These are phyloP conservation scores for Pammene fasciana DNA, from an alignment of 2,888 invertebrate genomes.

Conservation along the genomic window DNA sequence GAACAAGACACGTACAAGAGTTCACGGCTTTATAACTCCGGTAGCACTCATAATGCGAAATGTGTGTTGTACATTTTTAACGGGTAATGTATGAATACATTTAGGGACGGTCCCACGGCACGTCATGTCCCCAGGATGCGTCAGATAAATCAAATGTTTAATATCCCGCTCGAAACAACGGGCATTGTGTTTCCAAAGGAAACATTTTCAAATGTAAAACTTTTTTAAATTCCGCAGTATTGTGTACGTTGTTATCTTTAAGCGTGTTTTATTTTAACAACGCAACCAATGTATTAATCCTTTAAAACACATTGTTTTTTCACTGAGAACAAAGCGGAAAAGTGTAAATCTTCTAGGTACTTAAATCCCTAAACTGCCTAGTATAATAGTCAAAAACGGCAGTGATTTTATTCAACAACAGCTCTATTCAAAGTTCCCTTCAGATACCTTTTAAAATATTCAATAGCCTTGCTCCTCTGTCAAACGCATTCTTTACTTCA, in stretches of 20 bases:
- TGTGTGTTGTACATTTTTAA: slow-evolving; percentile 62
- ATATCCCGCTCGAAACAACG: slow-evolving; percentile 70
- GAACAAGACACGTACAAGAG: slow-evolving; percentile 45
- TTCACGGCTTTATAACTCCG: slow-evolving; percentile 48
- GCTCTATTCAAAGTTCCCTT: slow-evolving; percentile 38
- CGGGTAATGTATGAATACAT: slow-evolving; percentile 53
- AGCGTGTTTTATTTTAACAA: slow-evolving; percentile 5
- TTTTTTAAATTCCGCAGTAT: slow-evolving; percentile 38
- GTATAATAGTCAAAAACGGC: slow-evolving; percentile 22
- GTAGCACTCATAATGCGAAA: slow-evolving; percentile 56
- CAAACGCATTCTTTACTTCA: slow-evolving; percentile 74
- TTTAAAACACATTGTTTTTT: not conserved
- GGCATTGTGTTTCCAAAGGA: slow-evolving; percentile 55
- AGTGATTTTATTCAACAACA: slow-evolving; percentile 38
- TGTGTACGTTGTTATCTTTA: slow-evolving; percentile 21
- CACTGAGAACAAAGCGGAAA: not conserved
- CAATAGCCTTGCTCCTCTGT: slow-evolving; percentile 66
- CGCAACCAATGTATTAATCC: not conserved
- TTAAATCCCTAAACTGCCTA: slow-evolving; percentile 19
- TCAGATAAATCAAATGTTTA: slow-evolving; percentile 76
- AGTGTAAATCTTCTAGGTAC: not conserved
- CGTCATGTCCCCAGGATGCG: slow-evolving; percentile 65
- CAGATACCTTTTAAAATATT: slow-evolving; percentile 67
- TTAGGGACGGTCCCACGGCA: slow-evolving; percentile 64
- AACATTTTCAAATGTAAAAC: slow-evolving; percentile 43